Evolutionary conservation across 2,797 vertebrate genomes (phyloP), one percentile per base, ranked within the genome.

Genomic region (Sebastes umbrosus): DNA sequence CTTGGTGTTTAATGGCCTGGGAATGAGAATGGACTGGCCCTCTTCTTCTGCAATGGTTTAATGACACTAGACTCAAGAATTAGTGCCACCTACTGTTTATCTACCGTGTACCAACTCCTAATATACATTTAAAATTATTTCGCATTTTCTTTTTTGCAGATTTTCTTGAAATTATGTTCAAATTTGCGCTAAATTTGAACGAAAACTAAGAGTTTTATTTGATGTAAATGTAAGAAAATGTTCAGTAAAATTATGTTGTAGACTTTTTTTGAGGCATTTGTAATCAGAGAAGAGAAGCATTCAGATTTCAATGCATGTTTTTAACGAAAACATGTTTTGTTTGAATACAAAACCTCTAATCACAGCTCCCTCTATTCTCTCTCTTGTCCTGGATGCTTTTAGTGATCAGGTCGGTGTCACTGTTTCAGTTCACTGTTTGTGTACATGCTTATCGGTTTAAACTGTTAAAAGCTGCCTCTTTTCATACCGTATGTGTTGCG

Each of bases 381-480:
- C 9, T 39, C 2, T 27, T 57, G 39, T 65, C 22, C 24, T 24
- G 4, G 59, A 57, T 18, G 77, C 80, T 81, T 39, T 79, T 20
- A 71, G 68, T 6, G 76, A 59, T 58, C 65, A 12, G 57, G 36
- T 31, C 6, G 3, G 4, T 70, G 25, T 68, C 66, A 25, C 34
- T 11, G 66, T 13, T 60, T 73, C 64, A 20, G 1, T 25, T 60
- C 46, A 20, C 46, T 50, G 54, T 79, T 75, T 65, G 54, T 73
- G 39, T 66, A 4, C 58, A 6, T 58, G 32, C 29, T 14, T 58
- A 32, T 64, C n/a, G 52, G 75, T 69, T 81, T 67, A 77, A 84
- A 82, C 54, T n/a, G 67, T 76, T 76, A 46, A 82, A 78, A 83
- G 82, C 73, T 6, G 73, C 76, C 77, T 65, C 22, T 50, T 77